A percentile compares a stretch with the other conserved stretches of the same genome.
Conservation (phyloP, 1,140 invertebrate species). For the Zaprionus ghesquierei region DNA sequence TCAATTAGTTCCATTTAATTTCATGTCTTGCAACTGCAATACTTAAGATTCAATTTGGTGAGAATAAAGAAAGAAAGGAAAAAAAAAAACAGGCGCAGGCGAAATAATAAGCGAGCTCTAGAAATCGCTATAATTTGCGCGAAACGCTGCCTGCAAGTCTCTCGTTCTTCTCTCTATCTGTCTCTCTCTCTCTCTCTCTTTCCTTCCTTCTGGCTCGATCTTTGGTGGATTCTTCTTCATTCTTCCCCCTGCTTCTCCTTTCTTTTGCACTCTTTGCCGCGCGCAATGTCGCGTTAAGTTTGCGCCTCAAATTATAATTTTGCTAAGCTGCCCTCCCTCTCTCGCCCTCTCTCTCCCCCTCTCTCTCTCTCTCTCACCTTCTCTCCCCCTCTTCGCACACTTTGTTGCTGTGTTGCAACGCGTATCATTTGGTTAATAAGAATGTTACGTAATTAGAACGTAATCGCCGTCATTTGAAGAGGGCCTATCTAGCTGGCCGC, state of each 20-base stretch:
- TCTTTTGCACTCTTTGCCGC: background rate
- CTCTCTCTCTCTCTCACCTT: background rate
- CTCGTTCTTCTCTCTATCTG: background rate
- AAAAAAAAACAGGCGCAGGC: background rate
- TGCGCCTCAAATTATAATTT: conserved; percentile 19
- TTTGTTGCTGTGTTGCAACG: conserved; percentile 10
- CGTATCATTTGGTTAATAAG: conserved; percentile 67
- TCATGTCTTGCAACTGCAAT: background rate
- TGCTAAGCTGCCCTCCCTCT: background rate
- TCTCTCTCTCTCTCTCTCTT: too few relatives aligned
- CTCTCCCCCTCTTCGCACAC: background rate
- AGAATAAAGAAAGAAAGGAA: too few relatives aligned
- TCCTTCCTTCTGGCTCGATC: too few relatives aligned
- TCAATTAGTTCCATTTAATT: background rate
- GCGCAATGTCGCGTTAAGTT: conserved; percentile 31
- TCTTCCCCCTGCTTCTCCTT: background rate
- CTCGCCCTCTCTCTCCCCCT: background rate
- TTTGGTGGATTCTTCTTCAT: background rate
- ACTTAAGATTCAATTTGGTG: background rate
- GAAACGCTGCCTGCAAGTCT: background rate
- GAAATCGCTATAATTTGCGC: background rate
- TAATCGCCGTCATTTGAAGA: conserved; percentile 53
- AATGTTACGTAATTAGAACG: conserved; percentile 67
- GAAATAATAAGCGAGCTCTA: background rate
- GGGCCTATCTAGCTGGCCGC: background rate